A percentile compares a stretch with the other conserved stretches of the same genome.
These are phyloP conservation scores for Tridacna gigas DNA, from an alignment of 2,888 invertebrate species.

Conservation along the genomic window DNA sequence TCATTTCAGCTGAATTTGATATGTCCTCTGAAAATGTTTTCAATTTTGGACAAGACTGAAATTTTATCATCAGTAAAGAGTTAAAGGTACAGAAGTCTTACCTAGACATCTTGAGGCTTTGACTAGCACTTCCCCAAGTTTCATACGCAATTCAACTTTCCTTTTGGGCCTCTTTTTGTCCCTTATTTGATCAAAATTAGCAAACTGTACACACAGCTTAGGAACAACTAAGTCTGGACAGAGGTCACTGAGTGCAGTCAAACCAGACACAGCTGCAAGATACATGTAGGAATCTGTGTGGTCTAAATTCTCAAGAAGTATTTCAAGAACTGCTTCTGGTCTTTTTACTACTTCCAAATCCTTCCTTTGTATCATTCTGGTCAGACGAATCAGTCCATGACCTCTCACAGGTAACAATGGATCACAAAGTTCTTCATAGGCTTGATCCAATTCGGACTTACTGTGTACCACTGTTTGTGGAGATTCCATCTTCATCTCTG, in stretches of 20 bases:
- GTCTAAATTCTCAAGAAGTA: conserved; percentile 91
- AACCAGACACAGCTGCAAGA: conserved; percentile 91
- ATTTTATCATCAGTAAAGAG: too few species aligned
- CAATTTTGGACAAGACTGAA: too few species aligned
- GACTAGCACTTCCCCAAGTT: conserved; percentile 92
- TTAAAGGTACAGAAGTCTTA: conserved; percentile 81
- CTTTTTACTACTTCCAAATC: conserved; percentile 88
- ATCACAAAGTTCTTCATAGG: conserved; percentile 89
- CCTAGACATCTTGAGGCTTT: conserved; percentile 90
- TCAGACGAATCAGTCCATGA: conserved; percentile 91
- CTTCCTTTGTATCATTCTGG: conserved; percentile 89
- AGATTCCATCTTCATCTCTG: too few species aligned
- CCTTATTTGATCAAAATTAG: conserved; percentile 38
- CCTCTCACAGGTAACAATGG: conserved; percentile 91
- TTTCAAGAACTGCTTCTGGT: conserved; percentile 87
- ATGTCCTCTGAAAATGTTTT: too few species aligned
- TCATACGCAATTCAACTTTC: conserved; percentile 87
- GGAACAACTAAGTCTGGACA: conserved; percentile 90
- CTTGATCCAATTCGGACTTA: conserved; percentile 80
- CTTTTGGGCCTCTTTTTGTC: conserved; percentile 11
- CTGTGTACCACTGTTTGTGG: too few species aligned
- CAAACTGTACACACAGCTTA: conserved; percentile 89
- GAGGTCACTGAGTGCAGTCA: conserved; percentile 89
- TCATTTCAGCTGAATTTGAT: too few species aligned
- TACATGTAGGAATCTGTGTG: conserved; percentile 94